A percentile compares a stretch with the other conserved stretches of the same genome.
phyloP scores from a whole-genome alignment of 2,888 invertebrate genomes.

The Venustoraphidia nigricollis region DNA sequence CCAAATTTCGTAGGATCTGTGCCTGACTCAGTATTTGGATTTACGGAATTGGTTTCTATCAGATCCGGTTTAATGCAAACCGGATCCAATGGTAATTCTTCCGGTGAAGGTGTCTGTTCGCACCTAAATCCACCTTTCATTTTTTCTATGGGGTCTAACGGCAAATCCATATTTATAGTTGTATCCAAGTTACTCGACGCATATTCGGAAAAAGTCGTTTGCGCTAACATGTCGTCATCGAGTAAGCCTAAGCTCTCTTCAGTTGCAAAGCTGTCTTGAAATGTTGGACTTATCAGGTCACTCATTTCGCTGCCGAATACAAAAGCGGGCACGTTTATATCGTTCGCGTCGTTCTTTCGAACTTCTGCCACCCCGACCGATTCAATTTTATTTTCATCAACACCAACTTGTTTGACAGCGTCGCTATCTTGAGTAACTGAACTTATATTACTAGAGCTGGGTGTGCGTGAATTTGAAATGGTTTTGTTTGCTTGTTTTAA shows the following conservation, averaged over 20 bases:
- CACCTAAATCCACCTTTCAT: slow-evolving; percentile 27
- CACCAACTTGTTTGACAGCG: slow-evolving; percentile 1
- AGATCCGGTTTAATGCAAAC: slow-evolving; percentile 46
- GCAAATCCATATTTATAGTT: slow-evolving; percentile 37
- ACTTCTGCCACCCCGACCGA: slow-evolving; percentile 1
- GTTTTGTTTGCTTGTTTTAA: slow-evolving; percentile 14
- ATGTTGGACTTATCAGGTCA: slow-evolving; percentile 1
- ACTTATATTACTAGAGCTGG: slow-evolving; percentile 32
- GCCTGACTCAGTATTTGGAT: slow-evolving; percentile 10
- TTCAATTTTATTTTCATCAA: slow-evolving; percentile 5
- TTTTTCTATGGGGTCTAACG: slow-evolving; percentile 27
- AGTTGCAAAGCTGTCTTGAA: slow-evolving; percentile 17
- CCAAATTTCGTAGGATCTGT: slow-evolving; percentile 43
- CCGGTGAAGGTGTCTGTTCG: slow-evolving; percentile 72
- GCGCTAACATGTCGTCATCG: slow-evolving; percentile 44
- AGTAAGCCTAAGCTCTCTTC: slow-evolving; percentile 28
- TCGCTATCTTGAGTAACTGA: slow-evolving; percentile 12
- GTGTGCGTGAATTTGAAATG: slow-evolving; percentile 28
- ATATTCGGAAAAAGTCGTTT: slow-evolving; percentile 16
- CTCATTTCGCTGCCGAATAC: not conserved
- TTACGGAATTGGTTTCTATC: slow-evolving; percentile 21
- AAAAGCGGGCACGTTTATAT: too few species aligned
- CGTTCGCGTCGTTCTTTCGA: too few species aligned
- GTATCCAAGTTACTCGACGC: slow-evolving; percentile 43
- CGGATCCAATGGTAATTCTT: slow-evolving; percentile 68